A percentile compares a stretch with the other conserved stretches of the same genome.
Evolutionary conservation across 2,113 vertebrate species (phyloP).

Genomic region (Anhinga anhinga): DNA sequence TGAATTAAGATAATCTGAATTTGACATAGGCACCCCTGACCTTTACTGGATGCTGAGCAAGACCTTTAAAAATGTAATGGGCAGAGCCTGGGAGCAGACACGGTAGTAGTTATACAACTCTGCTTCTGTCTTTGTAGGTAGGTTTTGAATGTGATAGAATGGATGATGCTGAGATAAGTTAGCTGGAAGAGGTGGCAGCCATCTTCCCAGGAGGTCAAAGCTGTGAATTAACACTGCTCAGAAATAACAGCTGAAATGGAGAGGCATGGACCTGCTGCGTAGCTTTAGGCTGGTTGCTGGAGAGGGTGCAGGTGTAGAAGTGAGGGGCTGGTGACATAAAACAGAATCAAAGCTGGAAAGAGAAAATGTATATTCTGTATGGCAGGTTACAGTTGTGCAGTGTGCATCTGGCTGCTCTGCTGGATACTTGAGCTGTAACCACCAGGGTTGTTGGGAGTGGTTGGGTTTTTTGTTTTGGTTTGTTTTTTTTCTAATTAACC

Average conservation of each 20-base stretch:
- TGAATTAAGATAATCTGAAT: neutral
- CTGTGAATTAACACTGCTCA: neutral
- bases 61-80: neutral
- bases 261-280: neutral
- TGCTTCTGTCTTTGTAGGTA: too few relatives aligned
- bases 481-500: neutral
- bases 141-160: neutral
- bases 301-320: neutral
- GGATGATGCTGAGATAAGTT: neutral
- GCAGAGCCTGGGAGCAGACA: neutral
- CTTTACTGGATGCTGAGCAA: neutral
- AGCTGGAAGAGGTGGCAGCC: neutral
- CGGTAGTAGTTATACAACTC: neutral
- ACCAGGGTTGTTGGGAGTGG: neutral
- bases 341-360: neutral
- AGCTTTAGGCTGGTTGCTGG: neutral
- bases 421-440: neutral
- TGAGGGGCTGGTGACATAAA: neutral
- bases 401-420: neutral
- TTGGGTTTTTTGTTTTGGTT: neutral
- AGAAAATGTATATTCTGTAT: neutral
- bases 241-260: neutral
- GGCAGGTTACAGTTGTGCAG: neutral
- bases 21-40: neutral
- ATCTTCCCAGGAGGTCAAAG: neutral